Evolutionary conservation across 2,888 invertebrate species (phyloP).

Genomic region (Atherix ibis): DNA sequence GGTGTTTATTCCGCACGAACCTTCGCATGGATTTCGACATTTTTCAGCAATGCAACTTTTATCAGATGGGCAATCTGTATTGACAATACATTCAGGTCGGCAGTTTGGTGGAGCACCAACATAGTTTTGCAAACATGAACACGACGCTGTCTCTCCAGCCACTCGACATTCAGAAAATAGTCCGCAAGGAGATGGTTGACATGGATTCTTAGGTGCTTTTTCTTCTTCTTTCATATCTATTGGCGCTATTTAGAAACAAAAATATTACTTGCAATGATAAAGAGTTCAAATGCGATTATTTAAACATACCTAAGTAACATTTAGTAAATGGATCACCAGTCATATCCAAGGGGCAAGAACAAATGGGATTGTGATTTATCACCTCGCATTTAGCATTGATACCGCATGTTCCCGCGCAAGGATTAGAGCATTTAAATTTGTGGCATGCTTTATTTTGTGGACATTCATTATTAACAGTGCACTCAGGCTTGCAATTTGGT

Average conservation of each 20-base stretch:
- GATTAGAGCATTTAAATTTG: conserved; percentile 66
- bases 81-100: conserved; percentile 45
- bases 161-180: conserved; percentile 50
- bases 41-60: conserved; percentile 54
- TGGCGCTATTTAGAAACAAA: conserved; percentile 4
- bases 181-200: conserved; percentile 58
- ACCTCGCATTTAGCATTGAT: conserved; percentile 60
- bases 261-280: too few species aligned
- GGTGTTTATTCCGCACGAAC: conserved; percentile 55
- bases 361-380: conserved; percentile 67
- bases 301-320: conserved; percentile 40
- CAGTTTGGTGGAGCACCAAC: conserved; percentile 55
- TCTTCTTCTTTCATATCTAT: conserved; percentile 19
- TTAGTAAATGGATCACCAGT: conserved; percentile 69
- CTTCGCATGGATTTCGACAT: conserved; percentile 53
- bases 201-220: conserved; percentile 37
- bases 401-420: conserved; percentile 69
- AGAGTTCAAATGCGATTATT: too few species aligned
- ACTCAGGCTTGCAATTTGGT: conserved; percentile 70
- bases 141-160: conserved; percentile 42
- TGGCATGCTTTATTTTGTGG: conserved; percentile 63
- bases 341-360: conserved; percentile 54
- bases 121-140: conserved; percentile 46
- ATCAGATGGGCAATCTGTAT: conserved; percentile 47
- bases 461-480: conserved; percentile 68